Evolutionary conservation across 2,113 vertebrate genomes (phyloP).

Genomic region (Callipepla californica): DNA sequence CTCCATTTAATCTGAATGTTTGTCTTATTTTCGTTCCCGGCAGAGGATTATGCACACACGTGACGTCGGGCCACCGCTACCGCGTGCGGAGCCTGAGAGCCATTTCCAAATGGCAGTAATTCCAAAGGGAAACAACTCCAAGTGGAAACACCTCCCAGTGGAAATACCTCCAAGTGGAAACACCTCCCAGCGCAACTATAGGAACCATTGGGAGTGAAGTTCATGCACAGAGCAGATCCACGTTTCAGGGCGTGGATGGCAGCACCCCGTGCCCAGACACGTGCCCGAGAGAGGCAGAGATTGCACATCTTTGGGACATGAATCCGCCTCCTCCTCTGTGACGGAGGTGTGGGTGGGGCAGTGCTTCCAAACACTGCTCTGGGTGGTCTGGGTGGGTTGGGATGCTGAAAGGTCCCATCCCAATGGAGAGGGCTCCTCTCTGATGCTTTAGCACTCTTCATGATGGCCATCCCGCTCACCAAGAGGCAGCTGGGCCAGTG

Average conservation of each 20-base stretch:
- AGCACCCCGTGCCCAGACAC: constrained; percentile 30
- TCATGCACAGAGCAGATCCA: background rate
- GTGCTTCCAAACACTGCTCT: background rate
- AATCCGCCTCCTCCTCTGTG: constrained; percentile 66
- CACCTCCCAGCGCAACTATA: fast-evolving
- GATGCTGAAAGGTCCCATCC: background rate
- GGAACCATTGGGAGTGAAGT: fast-evolving
- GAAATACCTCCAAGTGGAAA: background rate
- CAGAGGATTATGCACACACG: background rate
- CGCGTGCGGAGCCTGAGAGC: background rate
- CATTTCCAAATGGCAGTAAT: background rate
- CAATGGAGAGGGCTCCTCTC: background rate
- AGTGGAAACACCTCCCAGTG: background rate
- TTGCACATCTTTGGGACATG: constrained; percentile 31
- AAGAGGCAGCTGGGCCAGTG: too few species aligned
- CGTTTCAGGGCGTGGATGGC: background rate
- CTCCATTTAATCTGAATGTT: background rate
- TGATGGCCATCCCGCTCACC: too few species aligned
- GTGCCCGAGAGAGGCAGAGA: constrained; percentile 41
- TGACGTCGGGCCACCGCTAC: background rate
- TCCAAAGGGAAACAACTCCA: background rate
- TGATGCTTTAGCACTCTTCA: fast-evolving
- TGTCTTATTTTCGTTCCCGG: background rate
- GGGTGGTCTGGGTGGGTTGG: constrained; percentile 51
- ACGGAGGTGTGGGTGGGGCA: constrained; percentile 66